Percentiles rank a stretch among this genome's conserved stretches.
Evolutionary conservation across 2,113 vertebrate species (phyloP).

Genomic region (Reinhardtius hippoglossoides): DNA sequence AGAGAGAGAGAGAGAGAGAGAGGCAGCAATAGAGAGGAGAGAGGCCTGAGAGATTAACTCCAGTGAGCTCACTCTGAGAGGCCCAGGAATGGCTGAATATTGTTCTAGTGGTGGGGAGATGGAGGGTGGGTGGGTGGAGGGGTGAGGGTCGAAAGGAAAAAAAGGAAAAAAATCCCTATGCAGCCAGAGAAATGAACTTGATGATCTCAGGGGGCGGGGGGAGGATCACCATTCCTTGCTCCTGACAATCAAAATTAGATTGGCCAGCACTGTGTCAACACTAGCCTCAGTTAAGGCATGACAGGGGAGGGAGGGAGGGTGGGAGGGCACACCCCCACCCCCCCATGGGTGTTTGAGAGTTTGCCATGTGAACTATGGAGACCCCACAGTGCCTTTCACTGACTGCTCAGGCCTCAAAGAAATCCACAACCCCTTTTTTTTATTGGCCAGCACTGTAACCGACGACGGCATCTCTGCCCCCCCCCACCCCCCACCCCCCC

Average conservation of each 20-base stretch:
- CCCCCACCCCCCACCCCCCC: not conserved
- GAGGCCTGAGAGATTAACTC: conserved; percentile 84
- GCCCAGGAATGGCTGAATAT: conserved; percentile 85
- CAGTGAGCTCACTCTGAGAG: conserved; percentile 83
- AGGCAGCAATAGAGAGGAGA: conserved; percentile 73
- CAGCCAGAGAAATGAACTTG: conserved; percentile 85
- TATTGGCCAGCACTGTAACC: conserved; percentile 78
- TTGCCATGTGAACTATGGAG: conserved; percentile 86
- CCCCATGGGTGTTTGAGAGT: conserved; percentile 79
- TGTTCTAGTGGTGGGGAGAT: conserved; percentile 80
- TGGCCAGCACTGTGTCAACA: conserved; percentile 85
- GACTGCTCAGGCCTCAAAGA: conserved; percentile 80
- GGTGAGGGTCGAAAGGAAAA: conserved; percentile 33
- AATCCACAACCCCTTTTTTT: conserved; percentile 70
- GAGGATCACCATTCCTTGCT: conserved; percentile 79
- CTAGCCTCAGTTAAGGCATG: conserved; percentile 80
- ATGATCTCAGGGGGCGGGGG: conserved; percentile 82
- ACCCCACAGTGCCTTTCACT: conserved; percentile 86
- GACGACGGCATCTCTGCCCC: conserved; percentile 59
- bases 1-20: conserved; percentile 74
- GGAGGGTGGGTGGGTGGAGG: conserved; percentile 23
- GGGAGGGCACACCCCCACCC: conserved; percentile 26
- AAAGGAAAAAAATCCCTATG: conserved; percentile 72
- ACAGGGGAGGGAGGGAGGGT: conserved; percentile 69
- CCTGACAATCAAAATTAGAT: conserved; percentile 85